Conservation (phyloP, 2,888 invertebrate genomes). For the Tetanocera ferruginea region DNA sequence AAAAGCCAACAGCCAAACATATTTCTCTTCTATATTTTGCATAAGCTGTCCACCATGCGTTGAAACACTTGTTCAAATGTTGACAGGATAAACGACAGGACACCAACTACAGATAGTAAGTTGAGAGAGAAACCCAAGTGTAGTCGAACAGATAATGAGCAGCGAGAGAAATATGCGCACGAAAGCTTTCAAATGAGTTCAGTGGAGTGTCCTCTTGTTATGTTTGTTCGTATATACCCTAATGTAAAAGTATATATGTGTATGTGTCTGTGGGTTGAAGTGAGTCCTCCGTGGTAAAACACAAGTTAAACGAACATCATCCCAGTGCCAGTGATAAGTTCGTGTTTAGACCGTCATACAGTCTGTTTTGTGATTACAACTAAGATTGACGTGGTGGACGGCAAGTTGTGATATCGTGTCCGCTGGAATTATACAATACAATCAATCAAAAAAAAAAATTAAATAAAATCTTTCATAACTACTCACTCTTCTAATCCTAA, state of each 20-base stretch:
- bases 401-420: conserved; percentile 49
- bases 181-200: conserved; percentile 1
- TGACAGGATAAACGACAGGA: conserved; percentile 12
- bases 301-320: conserved; percentile 28
- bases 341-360: conserved; percentile 49
- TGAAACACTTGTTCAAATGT: not conserved
- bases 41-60: too few species aligned
- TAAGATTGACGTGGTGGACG: conserved; percentile 64
- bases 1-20: too few species aligned
- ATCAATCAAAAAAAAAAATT: not conserved
- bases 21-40: too few species aligned
- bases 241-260: not conserved
- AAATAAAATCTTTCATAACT: not conserved
- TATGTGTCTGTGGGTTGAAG: not conserved
- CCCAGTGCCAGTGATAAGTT: conserved; percentile 38
- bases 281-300: not conserved
- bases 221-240: not conserved
- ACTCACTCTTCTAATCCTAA: not conserved
- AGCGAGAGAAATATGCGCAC: not conserved
- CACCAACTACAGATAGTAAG: not conserved
- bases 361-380: conserved; percentile 68
- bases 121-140: not conserved
- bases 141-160: conserved; percentile 9
- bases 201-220: not conserved
- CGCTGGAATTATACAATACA: conserved; percentile 35